Evolutionary conservation across 1,140 invertebrate species (phyloP).

Genomic region (Calosoma granatense): DNA sequence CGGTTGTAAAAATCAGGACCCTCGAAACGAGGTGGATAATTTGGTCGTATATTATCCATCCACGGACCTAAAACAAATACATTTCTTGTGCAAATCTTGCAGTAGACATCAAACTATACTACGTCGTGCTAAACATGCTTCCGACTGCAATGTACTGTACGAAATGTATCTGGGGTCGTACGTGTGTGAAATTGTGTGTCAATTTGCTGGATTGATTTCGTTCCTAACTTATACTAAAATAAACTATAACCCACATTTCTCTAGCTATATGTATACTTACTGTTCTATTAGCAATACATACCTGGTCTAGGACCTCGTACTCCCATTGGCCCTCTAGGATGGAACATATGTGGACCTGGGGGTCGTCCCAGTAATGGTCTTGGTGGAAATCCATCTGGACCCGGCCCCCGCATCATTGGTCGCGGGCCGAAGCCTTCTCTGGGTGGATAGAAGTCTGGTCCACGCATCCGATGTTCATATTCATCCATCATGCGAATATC

Average conservation of each 20-base stretch:
- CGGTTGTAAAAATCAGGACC: slow-evolving; percentile 16
- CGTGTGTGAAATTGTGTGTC: no score
- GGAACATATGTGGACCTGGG: slow-evolving; percentile 40
- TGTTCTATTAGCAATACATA: slow-evolving; percentile 8
- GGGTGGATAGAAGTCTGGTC: slow-evolving; percentile 19
- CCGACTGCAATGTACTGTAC: no score
- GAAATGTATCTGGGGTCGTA: no score
- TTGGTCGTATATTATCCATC: slow-evolving; percentile 22
- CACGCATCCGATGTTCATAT: background rate
- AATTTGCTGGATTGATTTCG: no score
- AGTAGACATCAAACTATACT: background rate
- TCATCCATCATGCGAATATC: slow-evolving; percentile 9
- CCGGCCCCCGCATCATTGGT: slow-evolving; percentile 29
- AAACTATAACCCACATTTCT: slow-evolving; percentile 1
- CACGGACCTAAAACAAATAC: slow-evolving; percentile 21
- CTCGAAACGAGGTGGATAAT: slow-evolving; percentile 26
- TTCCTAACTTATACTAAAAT: no score
- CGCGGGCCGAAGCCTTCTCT: slow-evolving; percentile 20
- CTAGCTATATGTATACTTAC: slow-evolving; percentile 11
- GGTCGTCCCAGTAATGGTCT: slow-evolving; percentile 31
- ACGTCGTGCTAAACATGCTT: no score
- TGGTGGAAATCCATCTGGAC: slow-evolving; percentile 37
- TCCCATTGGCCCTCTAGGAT: slow-evolving; percentile 39
- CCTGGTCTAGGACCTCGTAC: slow-evolving; percentile 32
- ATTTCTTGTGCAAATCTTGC: background rate